Evolutionary conservation across 2,113 vertebrate genomes (phyloP).

Genomic region (Apeltes quadracus): DNA sequence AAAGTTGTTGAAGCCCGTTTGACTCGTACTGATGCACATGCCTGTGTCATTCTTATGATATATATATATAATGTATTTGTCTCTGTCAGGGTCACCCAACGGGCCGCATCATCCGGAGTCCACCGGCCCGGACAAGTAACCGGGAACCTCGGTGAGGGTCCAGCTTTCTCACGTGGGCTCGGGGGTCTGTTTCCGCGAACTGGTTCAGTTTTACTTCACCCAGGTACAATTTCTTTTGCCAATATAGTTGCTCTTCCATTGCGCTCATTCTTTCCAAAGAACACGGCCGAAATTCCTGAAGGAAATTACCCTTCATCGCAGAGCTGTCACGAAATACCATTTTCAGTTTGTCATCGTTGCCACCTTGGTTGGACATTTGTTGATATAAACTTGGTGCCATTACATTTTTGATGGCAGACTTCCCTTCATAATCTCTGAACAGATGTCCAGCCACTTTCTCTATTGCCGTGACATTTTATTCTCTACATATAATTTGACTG

Average conservation of each 20-base stretch:
- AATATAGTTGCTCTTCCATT: slow-evolving; percentile 4
- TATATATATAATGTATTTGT: background rate
- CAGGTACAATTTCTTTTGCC: slow-evolving; percentile 12
- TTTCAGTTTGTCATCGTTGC: background rate
- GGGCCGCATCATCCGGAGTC: slow-evolving; percentile 17
- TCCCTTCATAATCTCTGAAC: background rate
- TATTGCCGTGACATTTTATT: background rate
- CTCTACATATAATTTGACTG: background rate
- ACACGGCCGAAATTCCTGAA: background rate
- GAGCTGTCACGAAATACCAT: background rate
- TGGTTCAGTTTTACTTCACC: background rate
- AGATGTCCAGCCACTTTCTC: background rate
- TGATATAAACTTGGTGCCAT: slow-evolving; percentile 2
- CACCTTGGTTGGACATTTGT: background rate
- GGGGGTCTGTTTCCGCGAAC: background rate
- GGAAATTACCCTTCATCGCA: background rate
- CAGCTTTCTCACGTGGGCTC: background rate
- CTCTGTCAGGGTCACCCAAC: slow-evolving; percentile 35
- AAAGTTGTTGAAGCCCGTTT: too few relatives aligned
- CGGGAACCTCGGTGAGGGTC: slow-evolving; percentile 45
- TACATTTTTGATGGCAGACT: background rate
- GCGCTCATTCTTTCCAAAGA: background rate
- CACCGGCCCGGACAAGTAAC: slow-evolving; percentile 11
- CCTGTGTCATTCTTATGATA: background rate
- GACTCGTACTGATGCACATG: too few relatives aligned